Conservation (phyloP, 1,140 invertebrate species). For the Coptotermes formosanus region DNA sequence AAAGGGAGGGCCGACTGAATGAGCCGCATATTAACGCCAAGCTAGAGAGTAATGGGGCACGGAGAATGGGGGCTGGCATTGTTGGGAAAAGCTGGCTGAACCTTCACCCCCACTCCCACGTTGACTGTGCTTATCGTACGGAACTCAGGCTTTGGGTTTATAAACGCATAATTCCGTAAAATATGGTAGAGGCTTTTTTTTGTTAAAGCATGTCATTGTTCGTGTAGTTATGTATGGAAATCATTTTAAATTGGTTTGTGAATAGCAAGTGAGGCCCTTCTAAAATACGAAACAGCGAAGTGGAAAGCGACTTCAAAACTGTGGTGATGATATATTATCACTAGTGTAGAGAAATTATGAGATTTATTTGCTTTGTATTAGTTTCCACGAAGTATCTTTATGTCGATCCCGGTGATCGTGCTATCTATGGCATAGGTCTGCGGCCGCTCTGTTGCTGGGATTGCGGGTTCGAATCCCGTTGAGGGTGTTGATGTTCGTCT, state of each 20-base stretch:
- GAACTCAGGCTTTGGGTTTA: not conserved
- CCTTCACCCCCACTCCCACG: too few relatives aligned
- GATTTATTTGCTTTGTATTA: too few relatives aligned
- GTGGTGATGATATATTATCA: too few relatives aligned
- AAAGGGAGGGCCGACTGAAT: not conserved
- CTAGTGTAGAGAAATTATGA: too few relatives aligned
- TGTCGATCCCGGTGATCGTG: too few relatives aligned
- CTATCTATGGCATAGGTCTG: too few relatives aligned
- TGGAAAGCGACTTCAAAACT: not conserved
- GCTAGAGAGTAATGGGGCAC: not conserved
- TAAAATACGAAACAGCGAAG: not conserved
- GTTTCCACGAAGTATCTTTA: too few relatives aligned
- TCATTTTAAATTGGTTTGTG: not conserved
- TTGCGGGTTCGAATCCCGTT: too few relatives aligned
- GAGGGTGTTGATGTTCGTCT: too few relatives aligned
- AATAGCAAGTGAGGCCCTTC: not conserved
- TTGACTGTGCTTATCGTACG: not conserved
- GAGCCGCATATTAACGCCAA: constrained; percentile 7
- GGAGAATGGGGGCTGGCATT: not conserved
- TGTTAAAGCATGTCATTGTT: not conserved
- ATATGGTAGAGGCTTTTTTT: not conserved
- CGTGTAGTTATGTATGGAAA: not conserved
- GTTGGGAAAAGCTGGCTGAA: not conserved
- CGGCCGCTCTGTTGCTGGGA: too few relatives aligned
- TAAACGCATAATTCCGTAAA: not conserved